Conservation (phyloP, 2,113 vertebrate species). For the Mus pahari region DNA sequence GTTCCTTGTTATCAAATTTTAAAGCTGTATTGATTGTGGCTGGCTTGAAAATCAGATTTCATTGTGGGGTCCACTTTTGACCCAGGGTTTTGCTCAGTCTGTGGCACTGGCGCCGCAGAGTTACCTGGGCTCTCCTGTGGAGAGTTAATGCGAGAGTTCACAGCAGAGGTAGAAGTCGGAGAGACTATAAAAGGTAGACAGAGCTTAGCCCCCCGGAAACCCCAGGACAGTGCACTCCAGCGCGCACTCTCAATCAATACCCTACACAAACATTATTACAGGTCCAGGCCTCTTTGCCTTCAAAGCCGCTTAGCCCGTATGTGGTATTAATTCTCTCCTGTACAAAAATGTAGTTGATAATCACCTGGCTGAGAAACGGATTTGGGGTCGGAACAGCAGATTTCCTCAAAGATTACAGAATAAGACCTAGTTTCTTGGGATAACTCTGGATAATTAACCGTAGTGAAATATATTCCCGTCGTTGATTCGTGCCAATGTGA, state of each 20-base stretch:
- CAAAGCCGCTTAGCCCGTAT: slow-evolving; percentile 93
- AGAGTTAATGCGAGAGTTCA: slow-evolving; percentile 63
- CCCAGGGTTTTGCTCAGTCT: slow-evolving; percentile 72
- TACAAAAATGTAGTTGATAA: slow-evolving; percentile 92
- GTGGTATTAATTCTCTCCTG: slow-evolving; percentile 93
- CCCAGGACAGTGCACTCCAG: slow-evolving; percentile 52
- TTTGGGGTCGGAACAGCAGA: slow-evolving; percentile 91
- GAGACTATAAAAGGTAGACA: slow-evolving; percentile 70
- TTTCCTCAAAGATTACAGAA: slow-evolving; percentile 92
- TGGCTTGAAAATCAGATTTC: slow-evolving; percentile 82
- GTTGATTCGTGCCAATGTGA: slow-evolving; percentile 71
- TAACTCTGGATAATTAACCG: slow-evolving; percentile 91
- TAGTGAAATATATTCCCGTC: slow-evolving; percentile 87
- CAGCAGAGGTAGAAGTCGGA: slow-evolving; percentile 43
- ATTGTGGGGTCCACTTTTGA: slow-evolving; percentile 71
- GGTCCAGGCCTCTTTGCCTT: slow-evolving; percentile 86
- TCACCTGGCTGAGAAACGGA: slow-evolving; percentile 90
- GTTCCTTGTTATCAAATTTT: slow-evolving; percentile 84
- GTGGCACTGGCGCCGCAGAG: slow-evolving; percentile 41
- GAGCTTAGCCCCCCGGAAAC: slow-evolving; percentile 48
- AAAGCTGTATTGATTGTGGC: slow-evolving; percentile 85
- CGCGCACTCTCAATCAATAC: slow-evolving; percentile 78
- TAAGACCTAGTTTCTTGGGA: slow-evolving; percentile 90
- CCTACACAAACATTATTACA: slow-evolving; percentile 87
- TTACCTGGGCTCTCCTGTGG: slow-evolving; percentile 77